These are phyloP conservation scores for Papilio dardanus DNA, from an alignment of 1,140 invertebrate species.

Conservation along the genomic window DNA sequence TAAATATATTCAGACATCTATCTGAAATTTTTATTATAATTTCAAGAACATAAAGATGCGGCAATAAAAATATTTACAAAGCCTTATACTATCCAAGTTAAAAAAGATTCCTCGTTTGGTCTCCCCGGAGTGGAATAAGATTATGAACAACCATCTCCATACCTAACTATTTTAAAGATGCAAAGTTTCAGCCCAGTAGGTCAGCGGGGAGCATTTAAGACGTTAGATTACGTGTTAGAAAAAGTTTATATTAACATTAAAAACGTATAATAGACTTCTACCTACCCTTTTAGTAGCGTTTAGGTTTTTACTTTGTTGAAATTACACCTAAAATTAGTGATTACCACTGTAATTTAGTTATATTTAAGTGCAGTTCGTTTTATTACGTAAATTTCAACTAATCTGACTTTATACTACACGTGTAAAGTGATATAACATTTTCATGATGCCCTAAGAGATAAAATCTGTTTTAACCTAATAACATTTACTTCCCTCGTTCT, in stretches of 20 bases:
- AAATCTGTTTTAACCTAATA: constrained; percentile 2
- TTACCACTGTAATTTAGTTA: no score
- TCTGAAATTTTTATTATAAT: constrained; percentile 16
- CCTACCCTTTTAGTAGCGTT: neutral
- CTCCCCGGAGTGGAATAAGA: constrained; percentile 24
- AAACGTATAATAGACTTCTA: neutral
- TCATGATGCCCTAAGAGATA: neutral
- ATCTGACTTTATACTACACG: neutral
- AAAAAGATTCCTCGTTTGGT: constrained; percentile 29
- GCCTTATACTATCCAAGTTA: constrained; percentile 21
- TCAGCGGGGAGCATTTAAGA: constrained; percentile 34
- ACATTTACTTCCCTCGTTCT: constrained; percentile 8
- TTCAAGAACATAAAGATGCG: constrained; percentile 2
- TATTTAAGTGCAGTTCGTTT: no score
- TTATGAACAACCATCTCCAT: constrained; percentile 34
- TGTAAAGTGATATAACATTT: neutral
- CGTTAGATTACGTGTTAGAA: constrained; percentile 31
- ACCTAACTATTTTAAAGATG: constrained; percentile 37
- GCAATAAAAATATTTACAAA: constrained; percentile 29
- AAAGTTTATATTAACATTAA: constrained; percentile 16
- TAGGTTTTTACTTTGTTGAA: neutral
- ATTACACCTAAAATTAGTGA: no score
- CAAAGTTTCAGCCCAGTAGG: constrained; percentile 28
- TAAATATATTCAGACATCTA: neutral
- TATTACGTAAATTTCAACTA: neutral